Conservation (phyloP, 1,140 invertebrate species). For the Solenopsis invicta region DNA sequence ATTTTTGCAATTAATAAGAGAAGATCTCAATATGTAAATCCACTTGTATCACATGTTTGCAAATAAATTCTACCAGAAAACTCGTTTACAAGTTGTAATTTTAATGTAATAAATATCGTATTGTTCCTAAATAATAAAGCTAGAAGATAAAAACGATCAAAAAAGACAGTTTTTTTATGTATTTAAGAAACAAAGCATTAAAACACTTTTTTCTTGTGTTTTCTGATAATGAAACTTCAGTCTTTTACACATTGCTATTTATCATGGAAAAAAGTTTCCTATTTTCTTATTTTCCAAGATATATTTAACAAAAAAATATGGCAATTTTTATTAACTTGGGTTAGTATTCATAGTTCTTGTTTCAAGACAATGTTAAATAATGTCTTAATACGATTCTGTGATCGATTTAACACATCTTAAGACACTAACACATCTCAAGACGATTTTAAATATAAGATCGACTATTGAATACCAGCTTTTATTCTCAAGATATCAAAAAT, state of each 20-base stretch:
- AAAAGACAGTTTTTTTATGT: background rate
- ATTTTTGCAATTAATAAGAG: background rate
- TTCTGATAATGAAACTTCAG: background rate
- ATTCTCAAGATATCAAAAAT: conserved; percentile 4
- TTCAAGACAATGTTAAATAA: no score
- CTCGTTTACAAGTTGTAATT: background rate
- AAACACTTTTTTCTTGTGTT: background rate
- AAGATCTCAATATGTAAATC: background rate
- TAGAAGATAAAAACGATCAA: background rate
- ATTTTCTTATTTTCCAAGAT: background rate
- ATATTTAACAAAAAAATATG: background rate
- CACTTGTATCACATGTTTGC: background rate
- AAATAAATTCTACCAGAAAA: conserved; percentile 8
- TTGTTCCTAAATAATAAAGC: conserved; percentile 9
- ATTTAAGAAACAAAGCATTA: background rate
- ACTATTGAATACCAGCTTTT: background rate
- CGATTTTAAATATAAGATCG: no score
- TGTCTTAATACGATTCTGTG: no score
- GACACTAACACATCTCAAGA: no score
- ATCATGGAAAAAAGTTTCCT: background rate
- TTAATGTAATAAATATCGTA: conserved; percentile 13
- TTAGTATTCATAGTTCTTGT: no score
- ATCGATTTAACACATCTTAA: no score
- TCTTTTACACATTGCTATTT: background rate
- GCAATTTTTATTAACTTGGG: no score